Evolutionary conservation across 2,888 invertebrate genomes (phyloP).

Genomic region (Epistrophe eligans): DNA sequence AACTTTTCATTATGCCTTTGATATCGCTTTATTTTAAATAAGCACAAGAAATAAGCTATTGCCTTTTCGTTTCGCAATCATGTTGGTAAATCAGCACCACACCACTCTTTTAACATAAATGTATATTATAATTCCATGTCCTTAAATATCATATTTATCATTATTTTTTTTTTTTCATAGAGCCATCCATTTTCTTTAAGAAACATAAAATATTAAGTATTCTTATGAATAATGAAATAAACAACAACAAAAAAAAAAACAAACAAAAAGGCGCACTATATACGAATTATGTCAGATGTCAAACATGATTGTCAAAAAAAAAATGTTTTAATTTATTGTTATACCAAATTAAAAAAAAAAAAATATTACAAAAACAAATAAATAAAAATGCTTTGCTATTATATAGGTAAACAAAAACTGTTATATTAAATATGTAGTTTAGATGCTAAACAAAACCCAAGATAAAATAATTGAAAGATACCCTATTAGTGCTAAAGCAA

Average conservation of each 20-base stretch:
- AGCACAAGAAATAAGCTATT: not conserved
- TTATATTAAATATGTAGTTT: conserved; percentile 56
- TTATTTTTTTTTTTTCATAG: not conserved
- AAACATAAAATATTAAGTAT: conserved; percentile 40
- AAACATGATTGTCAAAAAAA: conserved; percentile 44
- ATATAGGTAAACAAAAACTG: conserved; percentile 59
- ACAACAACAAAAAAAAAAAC: conserved; percentile 26
- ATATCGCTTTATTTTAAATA: not conserved
- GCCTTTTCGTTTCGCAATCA: not conserved
- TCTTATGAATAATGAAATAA: conserved; percentile 6
- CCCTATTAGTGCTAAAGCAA: conserved; percentile 62
- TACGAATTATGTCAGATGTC: conserved; percentile 48
- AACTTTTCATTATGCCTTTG: too few relatives aligned
- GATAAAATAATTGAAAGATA: conserved; percentile 32
- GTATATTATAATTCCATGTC: not conserved
- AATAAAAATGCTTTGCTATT: conserved; percentile 62
- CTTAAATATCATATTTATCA: not conserved
- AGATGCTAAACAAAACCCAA: conserved; percentile 54
- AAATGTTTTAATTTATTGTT: conserved; percentile 32
- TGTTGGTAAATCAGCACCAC: not conserved
- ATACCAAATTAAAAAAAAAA: conserved; percentile 24
- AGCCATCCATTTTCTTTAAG: conserved; percentile 33
- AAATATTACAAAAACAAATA: conserved; percentile 11
- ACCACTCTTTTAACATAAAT: not conserved
- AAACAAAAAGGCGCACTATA: conserved; percentile 35